Evolutionary conservation across 2,113 vertebrate genomes (phyloP), one percentile per base, ranked within the genome.

Genomic region (Cyphomyrus plagiostoma): DNA sequence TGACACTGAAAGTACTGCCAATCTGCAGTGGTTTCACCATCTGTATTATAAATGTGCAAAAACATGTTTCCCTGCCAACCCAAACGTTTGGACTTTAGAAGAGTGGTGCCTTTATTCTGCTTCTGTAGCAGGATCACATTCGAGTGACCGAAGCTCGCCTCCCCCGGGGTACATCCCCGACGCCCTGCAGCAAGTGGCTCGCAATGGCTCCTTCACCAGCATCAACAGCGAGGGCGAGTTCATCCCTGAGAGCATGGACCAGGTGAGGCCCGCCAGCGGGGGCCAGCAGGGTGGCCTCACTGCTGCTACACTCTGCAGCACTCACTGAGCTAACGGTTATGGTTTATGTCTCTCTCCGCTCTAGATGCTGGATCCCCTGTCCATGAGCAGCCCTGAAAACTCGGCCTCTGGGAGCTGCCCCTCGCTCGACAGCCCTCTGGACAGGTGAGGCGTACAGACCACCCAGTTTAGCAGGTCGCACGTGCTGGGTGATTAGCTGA

Each of bases 181-280:
- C 90, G 98, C 97, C 87, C 96, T 99, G 70, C 97, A 99, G 93
- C 98, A 99, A 89, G 98, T 98, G 91, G 98, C 98, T 87, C 95
- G 98, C 91, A 99, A 99, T 89, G 98, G 98, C 87, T 99, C 98
- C 85, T 99, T 99, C 93, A 99, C 98, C 91, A 99, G 98, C 96
- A 99, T 99, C 94, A 98, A 99, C 95, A 99, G 98, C 87, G 98
- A 99, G 92, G 98, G 98, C 45, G 98, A 99, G 93, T 99, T 99
- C 94, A 99, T 99, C 91, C 98, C 98, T 42, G 98, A 99, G 95
- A 98, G 97, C 93, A 99, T 99, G 98, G 98, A 99, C 95, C 98
- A 98, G 97, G 98, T 99, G 95, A 50, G n/a, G n/a, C 15, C 9
- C 77, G 11, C 8, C 23, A 1, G 62, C 3, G 3, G 62, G 26